Base-by-base conservation (phyloP, 2,113 vertebrate species). In the Pogonocichla stellata region DNA sequence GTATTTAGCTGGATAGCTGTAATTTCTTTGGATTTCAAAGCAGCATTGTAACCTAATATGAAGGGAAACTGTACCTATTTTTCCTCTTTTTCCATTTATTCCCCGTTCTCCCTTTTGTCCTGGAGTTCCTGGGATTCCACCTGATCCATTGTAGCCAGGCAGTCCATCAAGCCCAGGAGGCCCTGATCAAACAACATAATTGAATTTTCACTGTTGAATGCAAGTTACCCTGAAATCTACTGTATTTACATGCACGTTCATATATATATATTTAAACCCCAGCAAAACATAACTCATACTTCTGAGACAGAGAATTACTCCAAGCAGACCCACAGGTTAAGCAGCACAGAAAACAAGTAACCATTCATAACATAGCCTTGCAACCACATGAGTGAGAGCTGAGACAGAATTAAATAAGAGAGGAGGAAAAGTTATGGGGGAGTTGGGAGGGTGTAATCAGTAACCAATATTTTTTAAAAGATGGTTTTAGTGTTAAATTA, bases 51-150 rank as follows among this genome's bases (percentile, higher is more conserved):
- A 54, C 10, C 57, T 40, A 31, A 53, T 28, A 50, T 0, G 10
- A 61, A 79, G 8, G 8, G 31, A 74, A 74, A 15, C 1, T 14
- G 23, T 98, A 98, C 98, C 98, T 86, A 93, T 96, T 98, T 98
- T 98, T 43, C 97, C 94, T 98, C 97, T 98, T 92, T 95, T 98
- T 92, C 99, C 99, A 97, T 92, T 98, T 93, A 98, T 96, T 81
- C 99, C 99, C 92, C 98, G 98, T 97, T 99, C 99, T 19, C 99
- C 99, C n/a, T 98, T 99, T 65, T 97, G 97, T 80, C 99, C 99
- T 24, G 98, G 98, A 36, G 93, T 66, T 34, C 99, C 99, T 33
- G 98, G 98, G 45, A 95, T 80, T 74, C 99, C 99, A 72, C 99
- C 98, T 43, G 99, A 99, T 62, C 99, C 99, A 19, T 99, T 99